Evolutionary conservation across 2,113 vertebrate genomes (phyloP).

Genomic region (Furnarius figulus): DNA sequence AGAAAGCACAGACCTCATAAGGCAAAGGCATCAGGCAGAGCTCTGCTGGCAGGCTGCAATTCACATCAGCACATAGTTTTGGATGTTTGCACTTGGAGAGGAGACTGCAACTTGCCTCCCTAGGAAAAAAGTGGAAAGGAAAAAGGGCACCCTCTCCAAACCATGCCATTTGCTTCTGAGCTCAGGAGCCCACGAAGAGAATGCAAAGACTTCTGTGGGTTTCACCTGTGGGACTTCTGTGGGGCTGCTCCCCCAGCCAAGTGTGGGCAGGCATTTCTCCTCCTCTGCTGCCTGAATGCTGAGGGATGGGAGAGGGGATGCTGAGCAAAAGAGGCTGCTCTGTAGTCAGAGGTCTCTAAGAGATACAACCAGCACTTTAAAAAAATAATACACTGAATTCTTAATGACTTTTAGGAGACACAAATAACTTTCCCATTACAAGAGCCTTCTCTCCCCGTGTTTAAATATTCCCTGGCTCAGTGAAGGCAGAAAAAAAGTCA

Average conservation of each 20-base stretch:
- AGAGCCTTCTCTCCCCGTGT: not conserved
- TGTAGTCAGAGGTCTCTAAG: not conserved
- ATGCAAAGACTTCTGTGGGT: not conserved
- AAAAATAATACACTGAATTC: not conserved
- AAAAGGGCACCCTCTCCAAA: not conserved
- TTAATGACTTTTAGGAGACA: not conserved
- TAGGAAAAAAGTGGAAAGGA: not conserved
- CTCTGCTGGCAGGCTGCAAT: not conserved
- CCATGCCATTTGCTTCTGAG: fast-evolving
- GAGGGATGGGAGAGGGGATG: not conserved
- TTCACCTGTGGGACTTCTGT: not conserved
- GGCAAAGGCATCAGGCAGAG: slow-evolving; percentile 21
- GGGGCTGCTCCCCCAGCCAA: not conserved
- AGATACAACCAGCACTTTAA: not conserved
- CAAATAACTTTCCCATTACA: not conserved
- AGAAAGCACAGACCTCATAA: not conserved
- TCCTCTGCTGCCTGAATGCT: not conserved
- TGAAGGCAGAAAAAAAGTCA: not conserved
- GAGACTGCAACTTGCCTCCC: not conserved
- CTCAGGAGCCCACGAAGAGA: not conserved
- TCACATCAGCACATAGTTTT: not conserved
- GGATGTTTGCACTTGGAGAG: not conserved
- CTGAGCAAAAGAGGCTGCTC: not conserved
- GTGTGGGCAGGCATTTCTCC: fast-evolving
- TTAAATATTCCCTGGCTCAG: not conserved